Evolutionary conservation across 2,888 invertebrate genomes (phyloP), one percentile per base, ranked within the genome.

Genomic region (Neoaliturus tenellus): DNA sequence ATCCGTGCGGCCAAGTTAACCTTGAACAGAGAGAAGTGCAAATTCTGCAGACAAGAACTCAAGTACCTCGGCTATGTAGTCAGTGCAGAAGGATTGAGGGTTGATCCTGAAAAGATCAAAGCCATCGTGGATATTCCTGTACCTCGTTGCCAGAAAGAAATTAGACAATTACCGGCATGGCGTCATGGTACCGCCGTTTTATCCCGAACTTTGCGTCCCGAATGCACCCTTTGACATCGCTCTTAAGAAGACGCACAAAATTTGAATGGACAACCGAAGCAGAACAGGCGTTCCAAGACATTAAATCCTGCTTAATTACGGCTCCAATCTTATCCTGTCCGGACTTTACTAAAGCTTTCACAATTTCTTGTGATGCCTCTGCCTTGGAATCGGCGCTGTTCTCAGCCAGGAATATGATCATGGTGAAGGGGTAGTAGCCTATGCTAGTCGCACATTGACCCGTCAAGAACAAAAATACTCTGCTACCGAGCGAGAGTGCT

Each of bases 341-440:
- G 17, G 48, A 48, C 17, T 48, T 48, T n/a, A 23, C 62, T 6
- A 31, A 12, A 69, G 8, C 67, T 1, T 69, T 69, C n/a, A 33
- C 17, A n/a, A 25, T 69, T 20, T 69, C 33, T 5, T 58, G 58
- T 25, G 58, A 58, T 25, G 58, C 58, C 4, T 58, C 58, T 23
- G 6, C 6, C 33, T 69, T 33, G 62, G 33, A 4, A 5, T 69
- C 10, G 67, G 67, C 0, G 87, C 86, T 0, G 87, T 87, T 0
- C 35, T 88, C 0, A 87, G 86, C 0, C 88, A 87, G 62, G 20
- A 28, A 0, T 44, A 67, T 33, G 87, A 86, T 4, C 86, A 84
- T 0, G 81, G 83, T 0, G 87, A 87, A 44, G 14, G 69, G 0
- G 87, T 87, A 0, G 85, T 88, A 14, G 87, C 88, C 0, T 88